Evolutionary conservation across 1,140 invertebrate species (phyloP).

Genomic region (Phthorimaea operculella): DNA sequence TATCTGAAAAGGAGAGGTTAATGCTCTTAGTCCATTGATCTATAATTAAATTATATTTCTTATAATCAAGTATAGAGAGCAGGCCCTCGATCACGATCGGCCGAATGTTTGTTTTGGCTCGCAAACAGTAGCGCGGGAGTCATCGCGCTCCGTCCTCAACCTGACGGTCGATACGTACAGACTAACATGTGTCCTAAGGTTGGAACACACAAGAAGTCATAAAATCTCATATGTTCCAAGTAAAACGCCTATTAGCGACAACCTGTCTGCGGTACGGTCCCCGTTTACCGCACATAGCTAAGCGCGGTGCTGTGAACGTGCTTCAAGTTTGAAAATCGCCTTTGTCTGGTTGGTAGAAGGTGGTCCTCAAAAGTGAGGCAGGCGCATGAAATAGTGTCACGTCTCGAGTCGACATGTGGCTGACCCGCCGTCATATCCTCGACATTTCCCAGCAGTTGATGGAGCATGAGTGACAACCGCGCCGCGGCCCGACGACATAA

Average conservation of each 20-base stretch:
- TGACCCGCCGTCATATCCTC: slow-evolving; percentile 62
- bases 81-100: slow-evolving; percentile 25
- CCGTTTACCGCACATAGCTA: slow-evolving; percentile 41
- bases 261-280: slow-evolving; percentile 49
- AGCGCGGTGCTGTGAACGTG: slow-evolving; percentile 40
- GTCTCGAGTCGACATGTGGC: slow-evolving; percentile 58
- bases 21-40: slow-evolving; percentile 42
- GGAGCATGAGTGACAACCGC: slow-evolving; percentile 64
- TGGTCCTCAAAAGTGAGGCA: slow-evolving; percentile 47
- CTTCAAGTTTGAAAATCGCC: slow-evolving; percentile 38
- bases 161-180: slow-evolving; percentile 30
- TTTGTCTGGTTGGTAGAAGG: slow-evolving; percentile 44
- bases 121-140: slow-evolving; percentile 27
- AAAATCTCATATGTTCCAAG: slow-evolving; percentile 50
- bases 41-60: slow-evolving; percentile 47
- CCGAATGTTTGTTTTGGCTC: slow-evolving; percentile 49
- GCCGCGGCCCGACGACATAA: slow-evolving; percentile 40
- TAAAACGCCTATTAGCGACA: slow-evolving; percentile 60
- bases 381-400: slow-evolving; percentile 53
- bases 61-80: slow-evolving; percentile 27
- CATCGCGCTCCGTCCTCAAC: slow-evolving; percentile 30
- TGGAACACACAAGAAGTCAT: slow-evolving; percentile 52
- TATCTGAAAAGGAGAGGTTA: slow-evolving; percentile 58
- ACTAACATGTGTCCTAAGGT: slow-evolving; percentile 43
- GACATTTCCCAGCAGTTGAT: slow-evolving; percentile 63